Base-by-base conservation (phyloP, 2,888 invertebrate species). In the Folsomia manolachei region DNA sequence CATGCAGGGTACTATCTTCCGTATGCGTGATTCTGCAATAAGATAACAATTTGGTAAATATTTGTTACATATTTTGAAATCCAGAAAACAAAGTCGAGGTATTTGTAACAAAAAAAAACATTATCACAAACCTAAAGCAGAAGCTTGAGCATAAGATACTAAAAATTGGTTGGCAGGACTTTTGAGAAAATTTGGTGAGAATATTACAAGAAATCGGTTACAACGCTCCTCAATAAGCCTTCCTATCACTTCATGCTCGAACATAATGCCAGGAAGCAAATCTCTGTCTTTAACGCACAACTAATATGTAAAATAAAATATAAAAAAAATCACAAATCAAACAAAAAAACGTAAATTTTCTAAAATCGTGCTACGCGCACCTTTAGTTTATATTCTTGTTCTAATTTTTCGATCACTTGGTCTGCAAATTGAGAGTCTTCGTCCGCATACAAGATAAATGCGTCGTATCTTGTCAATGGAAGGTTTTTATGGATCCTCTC, bases 91-190 rank as follows among this genome's bases (percentile, higher is more conserved):
- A n/a, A 24, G n/a, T 21, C 69, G n/a, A 19, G 19, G 65, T 24
- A 51, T n/a, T 39, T 53, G 18, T n/a, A 56, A 56, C 7, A 56
- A 56, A 14, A 56, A 56, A 56, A 21, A 63, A 63, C 56, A 23
- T 51, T 69, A 27, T 23, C 26, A 71, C 71, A 85, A 83, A 93
- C 93, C 91, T 80, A 95, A 92, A 80, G 91, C 90, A 61, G 91
- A 84, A 4, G 91, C 90, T 83, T 92, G 92, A 18, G 93, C 93
- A 83, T 90, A 92, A 77, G 90, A 90, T 18, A 91, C 87, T 81
- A 92, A 91, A 84, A 92, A 95, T 69, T 88, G 88, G 82, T 93
- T 92, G 21, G 89, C 90, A 0, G 88, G 84, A 82, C 92, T 93
- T 79, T 87, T 84, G 1, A 92, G 84, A 84, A 94, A 93, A 74